Base-by-base conservation (phyloP, 2,113 vertebrate species). In the Ageneiosus marmoratus region DNA sequence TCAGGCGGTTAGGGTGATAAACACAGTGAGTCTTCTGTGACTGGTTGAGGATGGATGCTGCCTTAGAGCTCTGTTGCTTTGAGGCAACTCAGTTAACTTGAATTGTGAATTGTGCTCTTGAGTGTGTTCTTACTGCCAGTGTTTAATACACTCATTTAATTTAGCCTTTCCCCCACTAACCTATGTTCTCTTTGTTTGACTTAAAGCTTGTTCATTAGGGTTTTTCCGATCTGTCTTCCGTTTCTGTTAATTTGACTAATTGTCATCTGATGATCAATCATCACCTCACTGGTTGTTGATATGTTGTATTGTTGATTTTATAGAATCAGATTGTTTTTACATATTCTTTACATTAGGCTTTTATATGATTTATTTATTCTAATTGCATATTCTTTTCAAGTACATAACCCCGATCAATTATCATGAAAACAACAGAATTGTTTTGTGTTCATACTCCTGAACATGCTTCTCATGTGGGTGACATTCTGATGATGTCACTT, bases 401-500 rank as follows among this genome's bases (percentile, higher is more conserved):
- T 34, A 15, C 11, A 1, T 55, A 55, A 37, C 29, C 9, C 10
- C 13, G 20, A 8, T 12, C 0, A 0, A 34, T 32, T 76, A 55
- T 1, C n/a, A 5, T 53, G 16, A 53, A 75, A 72, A 41, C 12
- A 34, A 85, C 69, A 2, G 8, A 27, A 32, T 5, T 15, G 46
- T 29, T 53, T 29, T 53, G 27, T 73, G 4, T 53, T 1, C 48
- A 75, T 55, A 76, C 10, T 24, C 24, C 20, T 22, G 50, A 55
- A 34, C 2, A 60, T 65, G 20, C 51, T 0, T 51, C 70, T 80
- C 10, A 70, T 65, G 20, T 76, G 11, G 74, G 46, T 16, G 24
- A 65, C 53, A 41, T 77, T 55, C 53, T 55, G 13, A 84, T 78
- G 76, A 86, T 24, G 44, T 74, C 65, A 74, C 6, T 34, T 58